phyloP scores from a whole-genome alignment of 2,113 vertebrate genomes.

The Cavia porcellus region DNA sequence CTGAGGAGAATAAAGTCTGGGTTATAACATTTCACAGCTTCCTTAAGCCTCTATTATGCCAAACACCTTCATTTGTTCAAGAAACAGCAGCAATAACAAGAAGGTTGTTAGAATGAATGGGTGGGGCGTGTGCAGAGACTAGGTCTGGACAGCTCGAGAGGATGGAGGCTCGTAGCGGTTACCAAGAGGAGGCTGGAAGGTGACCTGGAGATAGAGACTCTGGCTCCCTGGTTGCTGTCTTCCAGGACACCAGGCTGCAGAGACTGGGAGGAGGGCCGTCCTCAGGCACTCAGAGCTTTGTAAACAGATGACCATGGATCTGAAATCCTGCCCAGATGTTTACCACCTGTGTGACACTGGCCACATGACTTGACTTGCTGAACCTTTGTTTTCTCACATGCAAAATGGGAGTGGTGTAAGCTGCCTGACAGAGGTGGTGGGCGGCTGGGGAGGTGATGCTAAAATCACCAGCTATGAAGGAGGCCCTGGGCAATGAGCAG shows the following conservation, averaged over 20 bases:
- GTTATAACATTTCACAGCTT: background rate
- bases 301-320: background rate
- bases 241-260: background rate
- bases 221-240: background rate
- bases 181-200: background rate
- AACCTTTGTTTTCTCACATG: background rate
- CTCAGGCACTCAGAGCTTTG: background rate
- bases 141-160: fast-evolving
- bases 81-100: background rate
- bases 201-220: fast-evolving
- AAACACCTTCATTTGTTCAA: background rate
- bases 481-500: background rate
- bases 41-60: background rate
- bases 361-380: too few relatives aligned
- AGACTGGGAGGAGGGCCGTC: background rate
- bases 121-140: fast-evolving
- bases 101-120: background rate
- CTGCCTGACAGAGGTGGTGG: background rate
- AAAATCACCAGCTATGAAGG: fast-evolving
- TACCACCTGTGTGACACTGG: background rate
- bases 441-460: fast-evolving
- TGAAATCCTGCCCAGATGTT: background rate
- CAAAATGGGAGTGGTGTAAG: background rate
- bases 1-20: background rate
- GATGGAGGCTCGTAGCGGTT: fast-evolving